These are phyloP conservation scores for Phaenicophaeus curvirostris DNA, from an alignment of 2,797 vertebrate species.

Conservation along the genomic window DNA sequence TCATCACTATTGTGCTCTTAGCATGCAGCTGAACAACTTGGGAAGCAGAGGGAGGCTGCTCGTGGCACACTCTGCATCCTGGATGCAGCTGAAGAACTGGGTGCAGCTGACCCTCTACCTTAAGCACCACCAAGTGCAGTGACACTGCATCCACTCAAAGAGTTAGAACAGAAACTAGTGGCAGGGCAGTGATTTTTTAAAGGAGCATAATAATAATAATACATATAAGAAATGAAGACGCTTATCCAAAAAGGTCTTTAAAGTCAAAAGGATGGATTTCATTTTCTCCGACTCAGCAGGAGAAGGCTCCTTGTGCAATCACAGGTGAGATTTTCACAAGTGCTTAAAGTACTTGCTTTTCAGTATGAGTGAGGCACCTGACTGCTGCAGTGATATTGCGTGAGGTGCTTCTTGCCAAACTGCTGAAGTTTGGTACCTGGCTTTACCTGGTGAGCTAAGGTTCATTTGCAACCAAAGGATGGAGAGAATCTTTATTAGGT, in stretches of 20 bases:
- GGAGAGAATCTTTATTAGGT: too few relatives aligned
- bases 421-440: background rate
- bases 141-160: background rate
- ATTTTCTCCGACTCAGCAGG: background rate
- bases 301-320: background rate
- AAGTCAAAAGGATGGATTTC: background rate
- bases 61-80: fast-evolving
- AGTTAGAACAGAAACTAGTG: background rate
- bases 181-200: background rate
- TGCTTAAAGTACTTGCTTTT: background rate
- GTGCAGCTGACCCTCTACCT: background rate
- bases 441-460: background rate
- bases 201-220: background rate
- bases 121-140: background rate
- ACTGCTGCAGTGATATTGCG: fast-evolving
- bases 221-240: background rate
- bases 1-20: background rate
- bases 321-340: background rate
- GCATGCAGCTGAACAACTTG: background rate
- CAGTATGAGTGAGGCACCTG: background rate
- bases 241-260: background rate
- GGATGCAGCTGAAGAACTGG: background rate
- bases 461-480: fast-evolving
- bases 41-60: background rate
- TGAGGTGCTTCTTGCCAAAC: background rate